Percentiles rank a stretch among this genome's conserved stretches.
phyloP scores from a whole-genome alignment of 2,113 vertebrate species.

The Glaucidium brasilianum region DNA sequence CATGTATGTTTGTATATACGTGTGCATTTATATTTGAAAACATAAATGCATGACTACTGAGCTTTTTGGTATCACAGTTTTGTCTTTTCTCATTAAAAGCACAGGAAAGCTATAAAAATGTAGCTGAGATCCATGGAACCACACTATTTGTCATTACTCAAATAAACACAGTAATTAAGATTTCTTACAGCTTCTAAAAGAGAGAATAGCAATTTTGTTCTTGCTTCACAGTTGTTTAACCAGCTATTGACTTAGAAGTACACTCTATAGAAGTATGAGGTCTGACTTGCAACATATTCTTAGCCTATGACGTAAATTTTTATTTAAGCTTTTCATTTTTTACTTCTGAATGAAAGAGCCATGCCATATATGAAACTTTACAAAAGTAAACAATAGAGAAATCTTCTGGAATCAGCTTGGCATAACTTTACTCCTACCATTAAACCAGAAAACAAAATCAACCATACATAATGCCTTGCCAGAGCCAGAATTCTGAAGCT shows the following conservation, averaged over 20 bases:
- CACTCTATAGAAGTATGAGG: background rate
- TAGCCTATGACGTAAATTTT: background rate
- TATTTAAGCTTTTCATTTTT: background rate
- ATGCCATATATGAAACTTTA: background rate
- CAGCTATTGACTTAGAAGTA: background rate
- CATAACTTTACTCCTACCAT: background rate
- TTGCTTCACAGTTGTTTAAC: background rate
- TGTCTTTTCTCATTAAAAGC: background rate
- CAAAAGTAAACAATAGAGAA: background rate
- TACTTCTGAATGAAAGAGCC: background rate
- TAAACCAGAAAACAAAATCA: background rate
- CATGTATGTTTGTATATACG: background rate
- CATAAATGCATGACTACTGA: background rate
- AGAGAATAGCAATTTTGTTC: background rate
- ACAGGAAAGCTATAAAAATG: background rate
- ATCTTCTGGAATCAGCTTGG: background rate
- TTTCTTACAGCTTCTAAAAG: background rate
- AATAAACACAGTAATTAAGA: background rate
- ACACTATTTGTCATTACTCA: background rate
- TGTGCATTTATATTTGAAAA: background rate
- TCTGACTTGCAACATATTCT: background rate
- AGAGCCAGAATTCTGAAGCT: background rate
- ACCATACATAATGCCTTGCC: fast-evolving
- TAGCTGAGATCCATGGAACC: background rate
- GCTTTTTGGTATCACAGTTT: background rate